phyloP scores from a whole-genome alignment of 2,797 vertebrate species.

The Epinephelus coioides region DNA sequence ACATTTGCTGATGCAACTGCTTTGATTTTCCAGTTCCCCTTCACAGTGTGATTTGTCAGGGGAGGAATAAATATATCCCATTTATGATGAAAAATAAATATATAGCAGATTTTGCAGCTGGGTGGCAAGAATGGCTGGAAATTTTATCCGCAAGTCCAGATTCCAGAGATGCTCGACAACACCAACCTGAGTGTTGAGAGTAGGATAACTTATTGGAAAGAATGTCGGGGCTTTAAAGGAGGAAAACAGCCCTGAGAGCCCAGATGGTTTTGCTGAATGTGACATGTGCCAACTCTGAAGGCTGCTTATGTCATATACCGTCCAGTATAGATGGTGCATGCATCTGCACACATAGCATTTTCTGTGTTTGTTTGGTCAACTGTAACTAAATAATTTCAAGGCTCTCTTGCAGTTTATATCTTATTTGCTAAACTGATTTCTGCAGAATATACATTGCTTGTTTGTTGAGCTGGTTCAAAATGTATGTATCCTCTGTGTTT shows the following conservation, averaged over 20 bases:
- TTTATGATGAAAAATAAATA: slow-evolving; percentile 66
- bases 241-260: slow-evolving; percentile 72
- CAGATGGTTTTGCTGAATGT: slow-evolving; percentile 79
- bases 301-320: slow-evolving; percentile 70
- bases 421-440: not conserved
- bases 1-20: slow-evolving; percentile 59
- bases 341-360: slow-evolving; percentile 33
- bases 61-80: slow-evolving; percentile 71
- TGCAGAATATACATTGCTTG: slow-evolving; percentile 9
- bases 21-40: slow-evolving; percentile 69
- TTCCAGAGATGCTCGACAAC: slow-evolving; percentile 79
- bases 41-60: slow-evolving; percentile 64
- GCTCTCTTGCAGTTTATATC: not conserved
- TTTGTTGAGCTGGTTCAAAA: slow-evolving; percentile 9
- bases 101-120: slow-evolving; percentile 75
- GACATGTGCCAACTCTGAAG: slow-evolving; percentile 68
- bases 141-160: slow-evolving; percentile 71
- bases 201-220: slow-evolving; percentile 81
- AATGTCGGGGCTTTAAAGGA: slow-evolving; percentile 72
- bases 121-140: slow-evolving; percentile 76
- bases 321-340: slow-evolving; percentile 55
- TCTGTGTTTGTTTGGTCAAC: slow-evolving; percentile 46
- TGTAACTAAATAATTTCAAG: slow-evolving; percentile 10
- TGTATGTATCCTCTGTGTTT: slow-evolving; percentile 3
- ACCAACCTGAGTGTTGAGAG: slow-evolving; percentile 78